Conservation (phyloP, 2,888 invertebrate species). For the Nemotelus pantherinus region DNA sequence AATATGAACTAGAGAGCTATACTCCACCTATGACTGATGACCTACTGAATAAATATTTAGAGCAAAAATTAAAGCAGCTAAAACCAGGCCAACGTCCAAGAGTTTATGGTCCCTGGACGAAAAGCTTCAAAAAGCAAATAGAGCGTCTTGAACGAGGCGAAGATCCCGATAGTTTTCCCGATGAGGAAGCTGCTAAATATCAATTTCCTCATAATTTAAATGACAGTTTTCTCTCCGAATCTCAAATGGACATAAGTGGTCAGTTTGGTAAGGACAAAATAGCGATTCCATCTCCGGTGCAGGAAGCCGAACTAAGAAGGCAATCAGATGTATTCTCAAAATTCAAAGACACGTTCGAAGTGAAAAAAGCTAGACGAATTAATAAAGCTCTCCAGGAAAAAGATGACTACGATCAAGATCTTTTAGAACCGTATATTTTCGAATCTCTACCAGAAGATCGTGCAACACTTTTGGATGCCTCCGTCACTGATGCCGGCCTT, state of each 20-base stretch:
- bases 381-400: background rate
- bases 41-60: constrained; percentile 37
- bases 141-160: constrained; percentile 48
- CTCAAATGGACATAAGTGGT: constrained; percentile 46
- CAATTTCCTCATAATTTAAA: background rate
- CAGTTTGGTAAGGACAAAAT: constrained; percentile 32
- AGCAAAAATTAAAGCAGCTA: constrained; percentile 22
- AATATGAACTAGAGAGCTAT: background rate
- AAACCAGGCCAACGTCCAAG: background rate
- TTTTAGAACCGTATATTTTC: constrained; percentile 45
- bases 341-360: constrained; percentile 1
- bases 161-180: constrained; percentile 40
- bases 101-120: constrained; percentile 48
- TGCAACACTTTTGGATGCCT: constrained; percentile 19
- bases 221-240: constrained; percentile 34
- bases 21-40: constrained; percentile 41
- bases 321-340: background rate
- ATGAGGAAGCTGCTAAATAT: constrained; percentile 40
- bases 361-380: background rate
- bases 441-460: background rate
- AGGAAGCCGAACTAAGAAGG: background rate
- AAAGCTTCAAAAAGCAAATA: constrained; percentile 43
- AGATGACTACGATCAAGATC: constrained; percentile 32
- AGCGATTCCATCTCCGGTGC: constrained; percentile 27
- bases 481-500: constrained; percentile 11